Percentiles rank a stretch among this genome's conserved stretches.
Evolutionary conservation across 2,888 invertebrate species (phyloP).

Genomic region (Eustalomyia histrio): DNA sequence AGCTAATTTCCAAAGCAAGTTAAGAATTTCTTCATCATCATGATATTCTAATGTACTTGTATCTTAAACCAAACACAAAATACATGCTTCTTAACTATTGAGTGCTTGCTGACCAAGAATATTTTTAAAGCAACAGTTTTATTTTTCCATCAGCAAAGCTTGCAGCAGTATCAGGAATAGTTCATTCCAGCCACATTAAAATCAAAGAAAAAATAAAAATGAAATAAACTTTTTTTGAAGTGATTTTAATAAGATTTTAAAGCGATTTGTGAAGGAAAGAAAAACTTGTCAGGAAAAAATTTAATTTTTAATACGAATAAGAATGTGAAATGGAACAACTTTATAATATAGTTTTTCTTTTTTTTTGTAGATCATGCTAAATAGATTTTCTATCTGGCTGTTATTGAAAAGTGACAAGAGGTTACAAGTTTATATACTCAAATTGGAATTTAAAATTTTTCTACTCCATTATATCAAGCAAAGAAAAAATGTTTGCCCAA

Average conservation of each 20-base stretch:
- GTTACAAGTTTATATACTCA: no score
- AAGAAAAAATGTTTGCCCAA: no score
- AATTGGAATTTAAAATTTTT: no score
- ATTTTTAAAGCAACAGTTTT: conserved; percentile 45
- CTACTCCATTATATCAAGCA: no score
- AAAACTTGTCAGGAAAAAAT: neutral
- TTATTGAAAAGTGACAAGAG: neutral
- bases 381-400: neutral
- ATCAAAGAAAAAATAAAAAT: conserved; percentile 18
- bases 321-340: conserved; percentile 48
- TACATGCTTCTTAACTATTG: neutral
- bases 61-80: neutral
- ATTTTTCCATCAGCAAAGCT: conserved; percentile 5
- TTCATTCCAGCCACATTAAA: neutral
- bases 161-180: neutral
- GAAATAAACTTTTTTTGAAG: conserved; percentile 48
- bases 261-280: conserved; percentile 43
- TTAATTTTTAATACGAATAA: conserved; percentile 2
- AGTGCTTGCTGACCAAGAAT: conserved; percentile 35
- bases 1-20: conserved; percentile 41
- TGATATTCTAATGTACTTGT: conserved; percentile 9
- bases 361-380: neutral
- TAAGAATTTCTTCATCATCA: conserved; percentile 31
- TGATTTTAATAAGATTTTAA: conserved; percentile 57
- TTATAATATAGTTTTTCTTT: neutral